Base-by-base conservation (phyloP, 1,140 invertebrate species). In the Drosophila albomicans region DNA sequence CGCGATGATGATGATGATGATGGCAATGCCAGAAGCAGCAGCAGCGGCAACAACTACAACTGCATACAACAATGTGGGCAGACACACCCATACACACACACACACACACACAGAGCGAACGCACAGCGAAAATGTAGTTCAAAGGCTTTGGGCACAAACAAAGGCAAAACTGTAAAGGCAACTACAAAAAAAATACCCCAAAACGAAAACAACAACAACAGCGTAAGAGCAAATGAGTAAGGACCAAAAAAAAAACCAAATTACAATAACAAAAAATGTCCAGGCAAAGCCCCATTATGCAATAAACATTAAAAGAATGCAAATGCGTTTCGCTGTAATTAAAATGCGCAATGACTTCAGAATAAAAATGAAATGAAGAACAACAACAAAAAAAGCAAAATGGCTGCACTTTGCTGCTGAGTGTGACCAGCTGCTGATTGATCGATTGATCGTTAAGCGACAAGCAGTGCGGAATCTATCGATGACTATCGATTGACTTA, bases 131-230 rank as follows among this genome's bases (percentile, higher is more conserved):
- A 81, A 62, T 81, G 58, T 84, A 81, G 78, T 80, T 84, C 81
- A 85, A 85, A 85, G 82, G 81, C 74, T 81, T 79, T 81, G 70
- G 69, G 66, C 79, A 78, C 64, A 78, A 74, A 56, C 65, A 74
- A 69, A 74, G 45, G 30, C 30, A 81, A 85, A 82, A 79, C 48
- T 73, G 35, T 57, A 62, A 71, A 28, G 73, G 75, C 69, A 62
- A 46, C 43, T 28, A 63, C 70, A 52, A 66, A 66, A 75, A 75
- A 56, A 54, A 65, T 38, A 38, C 35, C 6, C 35, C 35, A 38
- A 10, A 38, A 11, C 35, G 35, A 38, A 38, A 38, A 10, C 35
- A 38, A 38, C 35, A 38, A 38, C 20, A 25, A 25, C 35, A 56
- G 30, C 3, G 20, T 4, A 25, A 41, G 15, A 35, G n/a, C n/a